Evolutionary conservation across 2,888 invertebrate species (phyloP).

Genomic region (Rhingia rostrata): DNA sequence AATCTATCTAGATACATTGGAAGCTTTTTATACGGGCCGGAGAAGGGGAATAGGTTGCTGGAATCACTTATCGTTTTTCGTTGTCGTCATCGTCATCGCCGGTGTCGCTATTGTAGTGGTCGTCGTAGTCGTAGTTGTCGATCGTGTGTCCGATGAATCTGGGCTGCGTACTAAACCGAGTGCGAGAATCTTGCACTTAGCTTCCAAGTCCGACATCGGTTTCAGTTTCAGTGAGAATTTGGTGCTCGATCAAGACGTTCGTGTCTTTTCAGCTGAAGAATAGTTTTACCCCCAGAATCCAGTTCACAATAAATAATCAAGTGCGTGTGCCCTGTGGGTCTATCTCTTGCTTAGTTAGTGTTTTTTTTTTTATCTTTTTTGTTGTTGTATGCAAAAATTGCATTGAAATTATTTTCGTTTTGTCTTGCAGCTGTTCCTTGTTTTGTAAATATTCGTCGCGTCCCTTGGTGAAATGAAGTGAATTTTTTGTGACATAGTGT

Average conservation of each 20-base stretch:
- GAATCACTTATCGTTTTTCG: slow-evolving; percentile 23
- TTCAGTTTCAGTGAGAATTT: slow-evolving; percentile 83
- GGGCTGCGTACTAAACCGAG: slow-evolving; percentile 41
- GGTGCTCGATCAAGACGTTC: slow-evolving; percentile 83
- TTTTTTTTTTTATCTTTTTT: slow-evolving; percentile 21
- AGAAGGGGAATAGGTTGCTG: too few species aligned
- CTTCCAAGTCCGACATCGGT: slow-evolving; percentile 72
- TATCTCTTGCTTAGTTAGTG: slow-evolving; percentile 62
- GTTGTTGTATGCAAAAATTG: slow-evolving; percentile 40
- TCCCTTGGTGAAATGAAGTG: slow-evolving; percentile 58
- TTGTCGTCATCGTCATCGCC: slow-evolving; percentile 18
- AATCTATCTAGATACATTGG: slow-evolving; percentile 50
- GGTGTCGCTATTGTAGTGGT: slow-evolving; percentile 29
- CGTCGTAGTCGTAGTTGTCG: slow-evolving; percentile 51
- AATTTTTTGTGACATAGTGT: slow-evolving; percentile 40
- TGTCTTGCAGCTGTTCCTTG: slow-evolving; percentile 65
- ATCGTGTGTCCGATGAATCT: slow-evolving; percentile 66
- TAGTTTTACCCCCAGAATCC: slow-evolving; percentile 23
- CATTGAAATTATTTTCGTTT: slow-evolving; percentile 18
- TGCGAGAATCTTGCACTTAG: slow-evolving; percentile 73
- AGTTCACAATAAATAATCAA: slow-evolving; percentile 3
- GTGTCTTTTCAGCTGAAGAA: slow-evolving; percentile 75
- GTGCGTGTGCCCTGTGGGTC: slow-evolving; percentile 42
- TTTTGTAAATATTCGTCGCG: slow-evolving; percentile 63
- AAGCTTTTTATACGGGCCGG: slow-evolving; percentile 22